A percentile compares a stretch with the other conserved stretches of the same genome.
Conservation (phyloP, 2,888 invertebrate species). For the Pseudanteris insignis region DNA sequence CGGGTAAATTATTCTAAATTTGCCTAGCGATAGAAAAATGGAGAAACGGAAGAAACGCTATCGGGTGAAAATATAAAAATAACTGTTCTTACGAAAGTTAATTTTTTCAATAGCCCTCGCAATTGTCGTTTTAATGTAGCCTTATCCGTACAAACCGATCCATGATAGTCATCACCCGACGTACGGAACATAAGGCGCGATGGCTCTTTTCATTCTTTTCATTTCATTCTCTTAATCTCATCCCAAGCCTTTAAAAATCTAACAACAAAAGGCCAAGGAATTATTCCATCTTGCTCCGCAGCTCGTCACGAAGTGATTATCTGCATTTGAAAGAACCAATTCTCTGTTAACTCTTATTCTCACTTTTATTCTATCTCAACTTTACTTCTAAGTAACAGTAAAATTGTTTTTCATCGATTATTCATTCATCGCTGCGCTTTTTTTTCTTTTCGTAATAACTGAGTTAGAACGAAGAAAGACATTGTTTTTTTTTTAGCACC, state of each 20-base stretch:
- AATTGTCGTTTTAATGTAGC: no score
- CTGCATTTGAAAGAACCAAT: conserved; percentile 33
- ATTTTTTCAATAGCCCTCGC: no score
- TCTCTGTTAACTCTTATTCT: conserved; percentile 12
- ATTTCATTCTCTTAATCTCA: conserved; percentile 34
- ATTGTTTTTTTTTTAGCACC: conserved; percentile 2
- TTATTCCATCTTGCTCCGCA: conserved; percentile 29
- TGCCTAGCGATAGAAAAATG: no score
- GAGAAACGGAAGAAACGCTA: no score
- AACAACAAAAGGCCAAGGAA: conserved; percentile 35
- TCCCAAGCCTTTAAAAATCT: conserved; percentile 26
- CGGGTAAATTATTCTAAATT: no score
- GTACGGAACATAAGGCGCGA: conserved; percentile 14
- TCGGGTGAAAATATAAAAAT: no score
- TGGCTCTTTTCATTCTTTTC: conserved; percentile 38
- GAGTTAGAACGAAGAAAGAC: background rate
- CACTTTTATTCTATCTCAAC: conserved; percentile 6
- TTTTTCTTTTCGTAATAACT: conserved; percentile 4
- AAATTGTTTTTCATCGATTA: conserved; percentile 11
- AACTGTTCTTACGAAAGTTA: no score
- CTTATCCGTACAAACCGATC: no score
- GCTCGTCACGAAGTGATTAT: conserved; percentile 25
- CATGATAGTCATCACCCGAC: conserved; percentile 21
- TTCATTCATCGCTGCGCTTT: conserved; percentile 1
- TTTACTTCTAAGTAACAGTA: conserved; percentile 17